These are phyloP conservation scores for Tribolium castaneum DNA, from an alignment of 1,140 invertebrate species.

Conservation along the genomic window DNA sequence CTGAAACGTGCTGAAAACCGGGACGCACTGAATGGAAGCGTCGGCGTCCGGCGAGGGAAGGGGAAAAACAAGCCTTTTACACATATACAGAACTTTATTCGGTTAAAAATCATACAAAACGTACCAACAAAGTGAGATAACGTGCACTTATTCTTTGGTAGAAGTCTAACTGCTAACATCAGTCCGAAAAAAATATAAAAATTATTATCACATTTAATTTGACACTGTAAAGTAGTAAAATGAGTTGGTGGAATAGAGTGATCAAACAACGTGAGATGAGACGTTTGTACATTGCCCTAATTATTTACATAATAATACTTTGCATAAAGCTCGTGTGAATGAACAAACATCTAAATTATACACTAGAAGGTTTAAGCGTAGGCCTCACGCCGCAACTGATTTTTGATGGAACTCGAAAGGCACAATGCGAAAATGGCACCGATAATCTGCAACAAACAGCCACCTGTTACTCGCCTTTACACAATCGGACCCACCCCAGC, in stretches of 20 bases:
- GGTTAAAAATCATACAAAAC: conserved; percentile 13
- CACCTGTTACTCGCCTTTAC: background rate
- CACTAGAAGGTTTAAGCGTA: conserved; percentile 43
- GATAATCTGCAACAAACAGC: conserved; percentile 56
- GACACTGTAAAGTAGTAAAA: conserved; percentile 15
- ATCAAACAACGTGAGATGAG: conserved; percentile 1
- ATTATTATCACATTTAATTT: conserved; percentile 39
- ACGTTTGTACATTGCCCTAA: conserved; percentile 11
- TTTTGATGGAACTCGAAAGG: conserved; percentile 49
- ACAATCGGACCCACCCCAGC: background rate
- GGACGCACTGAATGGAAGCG: background rate
- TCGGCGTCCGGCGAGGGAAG: background rate
- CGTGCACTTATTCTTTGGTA: conserved; percentile 8
- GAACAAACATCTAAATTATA: conserved; percentile 7
- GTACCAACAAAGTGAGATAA: conserved; percentile 12
- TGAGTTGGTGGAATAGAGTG: conserved; percentile 4
- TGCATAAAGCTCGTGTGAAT: conserved; percentile 27
- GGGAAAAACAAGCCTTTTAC: background rate
- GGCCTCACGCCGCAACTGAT: conserved; percentile 41
- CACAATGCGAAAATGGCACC: conserved; percentile 51
- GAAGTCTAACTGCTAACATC: conserved; percentile 5
- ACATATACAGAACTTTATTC: conserved; percentile 31
- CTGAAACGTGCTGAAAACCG: conserved; percentile 3
- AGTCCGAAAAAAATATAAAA: conserved; percentile 19
- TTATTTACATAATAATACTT: conserved; percentile 37